These are phyloP conservation scores for Xyrauchen texanus DNA, from an alignment of 2,113 vertebrate genomes.

Conservation along the genomic window DNA sequence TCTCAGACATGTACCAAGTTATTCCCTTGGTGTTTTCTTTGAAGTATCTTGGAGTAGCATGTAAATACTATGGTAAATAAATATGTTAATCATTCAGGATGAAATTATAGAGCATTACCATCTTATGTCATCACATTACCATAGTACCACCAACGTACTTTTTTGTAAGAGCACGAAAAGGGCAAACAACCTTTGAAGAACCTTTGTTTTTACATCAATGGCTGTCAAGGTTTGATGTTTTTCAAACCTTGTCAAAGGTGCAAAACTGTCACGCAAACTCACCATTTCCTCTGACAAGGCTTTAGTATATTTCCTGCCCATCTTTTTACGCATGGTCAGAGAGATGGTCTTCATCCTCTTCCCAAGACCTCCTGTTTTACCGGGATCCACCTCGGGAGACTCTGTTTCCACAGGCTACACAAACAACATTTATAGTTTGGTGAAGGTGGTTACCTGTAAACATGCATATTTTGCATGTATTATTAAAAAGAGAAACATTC, in stretches of 20 bases:
- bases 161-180: not conserved
- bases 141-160: too few relatives aligned
- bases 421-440: not conserved
- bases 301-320: conserved; percentile 79
- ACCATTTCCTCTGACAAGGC: conserved; percentile 79
- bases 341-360: conserved; percentile 83
- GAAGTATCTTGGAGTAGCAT: too few relatives aligned
- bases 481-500: conserved; percentile 4
- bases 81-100: too few relatives aligned
- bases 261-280: conserved; percentile 47
- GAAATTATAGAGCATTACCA: too few relatives aligned
- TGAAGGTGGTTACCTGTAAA: not conserved
- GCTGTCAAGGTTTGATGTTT: conserved; percentile 13
- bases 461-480: not conserved
- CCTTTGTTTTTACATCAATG: not conserved
- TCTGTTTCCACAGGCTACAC: conserved; percentile 67
- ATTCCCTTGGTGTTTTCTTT: too few relatives aligned
- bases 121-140: too few relatives aligned
- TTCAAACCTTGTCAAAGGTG: not conserved
- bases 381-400: conserved; percentile 65
- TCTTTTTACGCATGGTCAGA: conserved; percentile 82
- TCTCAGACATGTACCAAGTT: too few relatives aligned
- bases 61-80: too few relatives aligned
- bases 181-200: not conserved
- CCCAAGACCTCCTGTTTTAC: conserved; percentile 67